These are phyloP conservation scores for Barnardius zonarius DNA, from an alignment of 2,113 vertebrate species.

Conservation along the genomic window DNA sequence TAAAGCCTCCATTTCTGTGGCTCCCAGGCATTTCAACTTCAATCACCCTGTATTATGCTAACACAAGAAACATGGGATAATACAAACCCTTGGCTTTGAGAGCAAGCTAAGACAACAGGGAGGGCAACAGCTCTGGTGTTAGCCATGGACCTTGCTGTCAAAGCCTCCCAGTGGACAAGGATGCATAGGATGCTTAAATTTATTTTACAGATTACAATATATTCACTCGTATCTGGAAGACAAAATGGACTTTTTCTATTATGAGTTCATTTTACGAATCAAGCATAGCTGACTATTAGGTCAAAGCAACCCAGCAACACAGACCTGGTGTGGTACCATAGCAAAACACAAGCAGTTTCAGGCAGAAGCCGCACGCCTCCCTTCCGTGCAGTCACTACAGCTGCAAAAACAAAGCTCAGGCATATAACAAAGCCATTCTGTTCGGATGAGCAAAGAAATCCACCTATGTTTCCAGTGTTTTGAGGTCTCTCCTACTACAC, in stretches of 20 bases:
- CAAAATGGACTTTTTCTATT: neutral
- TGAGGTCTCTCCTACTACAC: neutral
- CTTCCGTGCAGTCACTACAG: neutral
- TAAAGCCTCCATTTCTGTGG: neutral
- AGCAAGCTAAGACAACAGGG: neutral
- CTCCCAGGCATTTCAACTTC: neutral
- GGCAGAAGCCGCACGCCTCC: neutral
- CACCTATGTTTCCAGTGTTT: slow-evolving; percentile 41
- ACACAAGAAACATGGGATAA: neutral
- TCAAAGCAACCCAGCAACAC: neutral
- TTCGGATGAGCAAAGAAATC: neutral
- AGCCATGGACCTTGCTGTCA: neutral
- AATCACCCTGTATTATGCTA: neutral
- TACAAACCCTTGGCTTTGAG: neutral
- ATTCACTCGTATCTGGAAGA: neutral
- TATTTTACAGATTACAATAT: neutral
- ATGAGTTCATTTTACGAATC: neutral
- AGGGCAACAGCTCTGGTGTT: neutral
- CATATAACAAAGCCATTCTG: neutral
- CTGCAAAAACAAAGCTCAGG: slow-evolving; percentile 35
- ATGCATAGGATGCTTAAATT: neutral
- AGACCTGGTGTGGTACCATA: neutral
- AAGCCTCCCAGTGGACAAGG: neutral
- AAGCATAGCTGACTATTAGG: neutral
- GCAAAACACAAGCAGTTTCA: neutral